Conservation (phyloP, 2,797 vertebrate species). For the Channallabes apus region DNA sequence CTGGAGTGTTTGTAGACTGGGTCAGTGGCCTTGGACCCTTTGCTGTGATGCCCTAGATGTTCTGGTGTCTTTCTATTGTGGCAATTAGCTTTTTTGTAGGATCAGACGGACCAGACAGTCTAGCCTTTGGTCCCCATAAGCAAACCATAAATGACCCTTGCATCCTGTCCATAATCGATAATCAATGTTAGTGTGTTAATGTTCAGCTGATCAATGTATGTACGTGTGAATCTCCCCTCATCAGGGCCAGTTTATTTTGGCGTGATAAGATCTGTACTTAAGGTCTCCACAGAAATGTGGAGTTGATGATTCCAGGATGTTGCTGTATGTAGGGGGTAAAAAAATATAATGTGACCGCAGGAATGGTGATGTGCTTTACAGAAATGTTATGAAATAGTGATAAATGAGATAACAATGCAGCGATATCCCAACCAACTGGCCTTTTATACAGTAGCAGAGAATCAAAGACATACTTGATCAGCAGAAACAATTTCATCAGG, state of each 20-base stretch:
- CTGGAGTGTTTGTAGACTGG: too few species aligned
- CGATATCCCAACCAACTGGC: too few species aligned
- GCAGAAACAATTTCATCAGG: neutral
- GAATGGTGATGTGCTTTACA: neutral
- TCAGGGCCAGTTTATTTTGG: constrained; percentile 12
- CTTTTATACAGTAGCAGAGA: neutral
- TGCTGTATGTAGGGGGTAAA: neutral
- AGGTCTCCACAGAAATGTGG: neutral
- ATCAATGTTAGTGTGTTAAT: too few species aligned
- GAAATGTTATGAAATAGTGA: neutral
- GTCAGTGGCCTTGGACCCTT: too few species aligned
- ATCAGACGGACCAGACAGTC: too few species aligned
- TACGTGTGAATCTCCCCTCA: neutral
- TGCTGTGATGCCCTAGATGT: too few species aligned
- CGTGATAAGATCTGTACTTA: neutral
- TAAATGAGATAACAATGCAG: neutral
- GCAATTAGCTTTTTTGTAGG: too few species aligned
- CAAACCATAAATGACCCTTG: too few species aligned
- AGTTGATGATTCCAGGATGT: neutral
- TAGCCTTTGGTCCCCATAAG: too few species aligned
- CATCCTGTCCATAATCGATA: too few species aligned
- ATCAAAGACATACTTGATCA: neutral
- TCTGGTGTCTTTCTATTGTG: too few species aligned
- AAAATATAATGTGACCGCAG: neutral
- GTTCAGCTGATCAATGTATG: neutral